Percentiles rank a stretch among this genome's conserved stretches.
phyloP scores from a whole-genome alignment of 2,113 vertebrate species.

The Lophotis ruficrista region DNA sequence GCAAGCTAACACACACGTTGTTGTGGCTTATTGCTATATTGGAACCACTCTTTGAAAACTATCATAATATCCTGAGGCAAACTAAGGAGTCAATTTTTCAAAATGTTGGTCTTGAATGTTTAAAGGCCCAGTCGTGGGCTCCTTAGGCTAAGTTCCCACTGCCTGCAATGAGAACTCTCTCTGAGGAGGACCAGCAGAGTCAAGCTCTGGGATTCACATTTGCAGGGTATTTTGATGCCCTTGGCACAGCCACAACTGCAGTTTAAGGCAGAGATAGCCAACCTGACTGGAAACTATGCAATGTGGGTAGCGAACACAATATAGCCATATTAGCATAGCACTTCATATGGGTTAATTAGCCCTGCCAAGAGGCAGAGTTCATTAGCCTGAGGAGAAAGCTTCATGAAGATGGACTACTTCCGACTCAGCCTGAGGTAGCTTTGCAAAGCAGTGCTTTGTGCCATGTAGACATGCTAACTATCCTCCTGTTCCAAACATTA shows the following conservation, averaged over 20 bases:
- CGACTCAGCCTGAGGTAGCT: not conserved
- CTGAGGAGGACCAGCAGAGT: not conserved
- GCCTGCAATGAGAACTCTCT: not conserved
- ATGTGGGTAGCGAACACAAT: not conserved
- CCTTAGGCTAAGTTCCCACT: slow-evolving; percentile 44
- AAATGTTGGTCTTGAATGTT: slow-evolving; percentile 54
- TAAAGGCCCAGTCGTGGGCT: slow-evolving; percentile 39
- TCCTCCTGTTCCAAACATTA: not conserved
- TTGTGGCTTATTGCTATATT: slow-evolving; percentile 66
- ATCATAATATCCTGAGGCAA: slow-evolving; percentile 62
- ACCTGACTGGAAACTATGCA: slow-evolving; percentile 4
- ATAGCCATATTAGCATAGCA: not conserved
- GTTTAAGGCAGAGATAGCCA: slow-evolving; percentile 23
- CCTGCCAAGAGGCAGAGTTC: slow-evolving; percentile 40
- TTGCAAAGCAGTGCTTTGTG: not conserved
- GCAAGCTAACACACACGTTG: slow-evolving; percentile 65
- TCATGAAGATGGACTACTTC: not conserved
- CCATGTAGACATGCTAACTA: not conserved
- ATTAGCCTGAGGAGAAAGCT: slow-evolving; percentile 5
- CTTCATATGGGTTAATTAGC: not conserved
- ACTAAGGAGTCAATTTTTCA: slow-evolving; percentile 62
- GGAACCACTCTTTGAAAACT: slow-evolving; percentile 64
- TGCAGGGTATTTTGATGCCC: not conserved
- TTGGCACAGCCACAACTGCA: not conserved
- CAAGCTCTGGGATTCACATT: not conserved